These are phyloP conservation scores for Rhingia campestris DNA, from an alignment of 2,888 invertebrate species.

Conservation along the genomic window DNA sequence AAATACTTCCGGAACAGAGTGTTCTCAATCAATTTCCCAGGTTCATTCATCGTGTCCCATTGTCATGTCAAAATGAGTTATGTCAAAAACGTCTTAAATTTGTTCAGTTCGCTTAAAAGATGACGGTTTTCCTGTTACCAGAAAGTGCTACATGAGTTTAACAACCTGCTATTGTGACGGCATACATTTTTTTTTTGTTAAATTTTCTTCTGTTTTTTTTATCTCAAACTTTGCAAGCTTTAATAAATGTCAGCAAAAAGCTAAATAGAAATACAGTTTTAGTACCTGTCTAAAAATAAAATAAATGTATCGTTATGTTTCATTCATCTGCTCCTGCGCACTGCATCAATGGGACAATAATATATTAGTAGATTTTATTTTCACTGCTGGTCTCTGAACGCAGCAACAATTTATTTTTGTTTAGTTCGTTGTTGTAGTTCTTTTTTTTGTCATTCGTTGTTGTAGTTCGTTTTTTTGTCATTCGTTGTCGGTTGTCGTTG, in stretches of 20 bases:
- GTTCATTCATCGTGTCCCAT: not conserved
- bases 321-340: slow-evolving; percentile 56
- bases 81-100: not conserved
- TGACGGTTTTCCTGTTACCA: not conserved
- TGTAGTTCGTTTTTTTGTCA: slow-evolving; percentile 27
- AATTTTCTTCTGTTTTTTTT: not conserved
- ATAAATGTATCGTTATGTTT: slow-evolving; percentile 48
- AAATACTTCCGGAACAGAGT: no score
- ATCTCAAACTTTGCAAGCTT: slow-evolving; percentile 3
- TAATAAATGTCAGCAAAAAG: slow-evolving; percentile 22
- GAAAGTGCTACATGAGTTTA: slow-evolving; percentile 24
- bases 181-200: not conserved
- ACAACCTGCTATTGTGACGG: slow-evolving; percentile 40
- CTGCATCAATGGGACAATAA: slow-evolving; percentile 46
- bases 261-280: slow-evolving; percentile 36
- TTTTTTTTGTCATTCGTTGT: no score
- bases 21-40: no score
- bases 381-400: slow-evolving; percentile 16
- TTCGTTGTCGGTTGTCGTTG: not conserved
- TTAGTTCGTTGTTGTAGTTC: slow-evolving; percentile 41
- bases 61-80: not conserved
- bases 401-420: slow-evolving; percentile 60
- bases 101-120: not conserved
- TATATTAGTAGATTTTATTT: slow-evolving; percentile 7
- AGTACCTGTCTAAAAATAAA: slow-evolving; percentile 53